Percentiles rank a stretch among this genome's conserved stretches.
Conservation (phyloP, 2,888 invertebrate genomes). For the Epirrhoe alternata region DNA sequence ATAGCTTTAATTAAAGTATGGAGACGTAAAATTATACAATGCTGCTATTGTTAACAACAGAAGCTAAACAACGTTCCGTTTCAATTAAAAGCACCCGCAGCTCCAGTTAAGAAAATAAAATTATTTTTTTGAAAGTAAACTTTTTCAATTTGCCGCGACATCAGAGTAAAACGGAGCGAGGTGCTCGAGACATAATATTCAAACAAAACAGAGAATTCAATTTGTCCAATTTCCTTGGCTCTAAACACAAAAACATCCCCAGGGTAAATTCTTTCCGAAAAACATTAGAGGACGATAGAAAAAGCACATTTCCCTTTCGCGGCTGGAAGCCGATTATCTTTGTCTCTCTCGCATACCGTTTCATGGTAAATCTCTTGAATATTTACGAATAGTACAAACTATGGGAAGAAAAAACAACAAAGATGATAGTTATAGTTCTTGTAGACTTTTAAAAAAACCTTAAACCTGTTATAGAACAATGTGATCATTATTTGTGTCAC, state of each 20-base stretch:
- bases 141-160: slow-evolving; percentile 46
- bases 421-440: slow-evolving; percentile 17
- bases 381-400: slow-evolving; percentile 24
- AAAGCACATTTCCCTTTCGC: slow-evolving; percentile 52
- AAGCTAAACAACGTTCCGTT: slow-evolving; percentile 21
- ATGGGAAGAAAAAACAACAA: slow-evolving; percentile 11
- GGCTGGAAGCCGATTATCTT: slow-evolving; percentile 61
- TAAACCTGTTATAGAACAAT: too few relatives aligned
- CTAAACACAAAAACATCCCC: slow-evolving; percentile 60
- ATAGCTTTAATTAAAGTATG: neutral
- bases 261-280: slow-evolving; percentile 54
- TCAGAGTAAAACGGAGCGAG: slow-evolving; percentile 33
- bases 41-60: slow-evolving; percentile 9
- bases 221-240: slow-evolving; percentile 60
- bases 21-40: neutral
- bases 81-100: slow-evolving; percentile 33
- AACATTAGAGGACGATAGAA: slow-evolving; percentile 61
- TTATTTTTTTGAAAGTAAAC: slow-evolving; percentile 39
- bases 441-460: neutral
- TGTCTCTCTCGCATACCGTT: slow-evolving; percentile 46
- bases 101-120: slow-evolving; percentile 32
- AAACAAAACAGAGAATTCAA: slow-evolving; percentile 63
- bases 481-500: too few relatives aligned
- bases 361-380: slow-evolving; percentile 33
- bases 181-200: slow-evolving; percentile 49